Conservation (phyloP, 2,113 vertebrate species). For the Circaetus cinerascens region DNA sequence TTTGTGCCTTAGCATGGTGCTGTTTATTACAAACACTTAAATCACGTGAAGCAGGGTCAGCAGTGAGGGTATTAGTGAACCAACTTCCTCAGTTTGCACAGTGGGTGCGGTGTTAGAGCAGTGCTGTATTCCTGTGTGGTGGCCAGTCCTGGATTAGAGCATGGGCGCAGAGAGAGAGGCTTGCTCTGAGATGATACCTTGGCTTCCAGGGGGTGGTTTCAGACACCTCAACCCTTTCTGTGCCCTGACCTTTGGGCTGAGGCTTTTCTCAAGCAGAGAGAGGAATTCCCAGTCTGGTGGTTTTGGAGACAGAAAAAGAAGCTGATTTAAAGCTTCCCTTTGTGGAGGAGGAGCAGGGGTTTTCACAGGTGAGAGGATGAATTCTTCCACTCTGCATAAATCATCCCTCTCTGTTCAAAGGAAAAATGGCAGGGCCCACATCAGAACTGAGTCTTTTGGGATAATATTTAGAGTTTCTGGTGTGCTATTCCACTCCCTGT, state of each 20-base stretch:
- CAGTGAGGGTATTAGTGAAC: background rate
- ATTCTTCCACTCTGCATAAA: background rate
- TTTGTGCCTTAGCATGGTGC: background rate
- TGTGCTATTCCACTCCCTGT: background rate
- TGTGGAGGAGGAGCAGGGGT: background rate
- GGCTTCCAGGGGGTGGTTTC: background rate
- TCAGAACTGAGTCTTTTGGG: background rate
- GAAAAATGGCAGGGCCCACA: background rate
- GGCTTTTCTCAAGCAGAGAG: background rate
- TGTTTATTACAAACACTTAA: background rate
- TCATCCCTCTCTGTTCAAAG: background rate
- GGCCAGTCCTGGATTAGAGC: background rate
- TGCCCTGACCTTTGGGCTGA: background rate
- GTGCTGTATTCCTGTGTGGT: accelerated
- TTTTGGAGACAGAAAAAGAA: background rate
- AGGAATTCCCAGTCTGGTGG: background rate
- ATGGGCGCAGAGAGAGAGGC: background rate
- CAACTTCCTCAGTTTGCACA: background rate
- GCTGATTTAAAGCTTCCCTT: background rate
- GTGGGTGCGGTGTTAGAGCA: background rate
- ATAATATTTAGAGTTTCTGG: background rate
- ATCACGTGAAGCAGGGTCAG: background rate
- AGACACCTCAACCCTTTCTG: background rate
- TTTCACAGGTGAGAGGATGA: background rate
- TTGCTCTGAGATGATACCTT: background rate